phyloP scores from a whole-genome alignment of 2,888 invertebrate species.

The Merodon equestris region DNA sequence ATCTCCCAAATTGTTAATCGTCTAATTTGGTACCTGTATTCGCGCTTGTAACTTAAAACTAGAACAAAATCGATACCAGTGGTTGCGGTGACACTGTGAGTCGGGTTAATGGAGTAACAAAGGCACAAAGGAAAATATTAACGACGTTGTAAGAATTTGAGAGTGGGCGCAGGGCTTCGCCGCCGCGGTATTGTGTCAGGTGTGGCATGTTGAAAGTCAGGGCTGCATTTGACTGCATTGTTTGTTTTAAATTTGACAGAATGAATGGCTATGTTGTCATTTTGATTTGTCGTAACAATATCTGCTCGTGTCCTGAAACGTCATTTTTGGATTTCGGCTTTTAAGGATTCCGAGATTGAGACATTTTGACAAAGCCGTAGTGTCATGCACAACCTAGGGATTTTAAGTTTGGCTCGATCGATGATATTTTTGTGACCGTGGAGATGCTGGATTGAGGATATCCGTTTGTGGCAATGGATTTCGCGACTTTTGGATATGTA shows the following conservation, averaged over 20 bases:
- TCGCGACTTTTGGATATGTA: too few relatives aligned
- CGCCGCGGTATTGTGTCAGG: slow-evolving; percentile 49
- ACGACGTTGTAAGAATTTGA: slow-evolving; percentile 58
- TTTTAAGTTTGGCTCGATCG: slow-evolving; percentile 22
- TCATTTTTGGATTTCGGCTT: slow-evolving; percentile 19
- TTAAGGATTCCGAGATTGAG: slow-evolving; percentile 49
- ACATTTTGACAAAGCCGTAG: slow-evolving; percentile 35
- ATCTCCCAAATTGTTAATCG: too few relatives aligned
- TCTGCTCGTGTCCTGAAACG: too few relatives aligned
- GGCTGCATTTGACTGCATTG: slow-evolving; percentile 7
- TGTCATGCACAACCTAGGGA: slow-evolving; percentile 38
- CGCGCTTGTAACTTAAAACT: slow-evolving; percentile 43
- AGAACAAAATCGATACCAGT: slow-evolving; percentile 37
- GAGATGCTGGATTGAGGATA: too few relatives aligned
- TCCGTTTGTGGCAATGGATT: too few relatives aligned
- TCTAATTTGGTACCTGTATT: too few relatives aligned
- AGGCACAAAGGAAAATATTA: slow-evolving; percentile 34
- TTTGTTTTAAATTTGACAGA: slow-evolving; percentile 27
- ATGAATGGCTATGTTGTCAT: slow-evolving; percentile 51
- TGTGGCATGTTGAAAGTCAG: slow-evolving; percentile 53
- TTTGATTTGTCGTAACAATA: slow-evolving; percentile 45
- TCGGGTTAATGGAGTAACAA: slow-evolving; percentile 14
- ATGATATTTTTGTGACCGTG: not conserved
- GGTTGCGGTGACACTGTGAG: slow-evolving; percentile 28
- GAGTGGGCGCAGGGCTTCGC: slow-evolving; percentile 56